Evolutionary conservation across 92 coral and sea anemone genomes (phyloP).

Genomic region (Pocillopora grandis): DNA sequence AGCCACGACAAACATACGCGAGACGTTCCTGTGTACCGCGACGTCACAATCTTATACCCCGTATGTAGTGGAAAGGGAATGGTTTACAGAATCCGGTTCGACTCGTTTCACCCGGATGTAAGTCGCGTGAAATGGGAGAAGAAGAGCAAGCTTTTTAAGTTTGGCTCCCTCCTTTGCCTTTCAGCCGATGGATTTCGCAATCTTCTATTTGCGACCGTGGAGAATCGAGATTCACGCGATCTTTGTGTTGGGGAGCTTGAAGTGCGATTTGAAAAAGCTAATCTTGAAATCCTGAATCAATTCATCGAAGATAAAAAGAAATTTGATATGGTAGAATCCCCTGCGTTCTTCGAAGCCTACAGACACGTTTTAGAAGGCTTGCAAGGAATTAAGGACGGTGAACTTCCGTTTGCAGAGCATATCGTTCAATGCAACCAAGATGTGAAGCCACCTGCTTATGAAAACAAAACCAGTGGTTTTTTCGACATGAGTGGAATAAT

Average conservation of each 20-base stretch:
- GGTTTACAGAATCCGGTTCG: constrained; percentile 68
- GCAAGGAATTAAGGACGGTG: constrained; percentile 50
- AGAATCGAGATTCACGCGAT: constrained; percentile 59
- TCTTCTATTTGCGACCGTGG: constrained; percentile 72
- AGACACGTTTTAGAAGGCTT: constrained; percentile 76
- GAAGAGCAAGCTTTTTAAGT: constrained; percentile 61
- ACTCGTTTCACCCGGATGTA: constrained; percentile 40
- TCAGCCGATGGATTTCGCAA: constrained; percentile 62
- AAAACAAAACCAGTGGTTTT: constrained; percentile 12
- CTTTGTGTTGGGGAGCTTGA: constrained; percentile 73
- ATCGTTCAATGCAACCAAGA: constrained; percentile 62
- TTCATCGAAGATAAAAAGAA: constrained; percentile 36
- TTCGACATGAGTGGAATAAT: constrained; percentile 24
- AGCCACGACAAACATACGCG: not conserved
- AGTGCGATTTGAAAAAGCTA: constrained; percentile 70
- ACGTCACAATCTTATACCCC: constrained; percentile 62
- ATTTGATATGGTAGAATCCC: constrained; percentile 84
- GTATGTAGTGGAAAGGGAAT: constrained; percentile 61
- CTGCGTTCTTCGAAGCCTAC: constrained; percentile 79
- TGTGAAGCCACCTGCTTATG: constrained; percentile 43
- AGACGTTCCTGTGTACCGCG: constrained; percentile 46
- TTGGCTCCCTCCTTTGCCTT: constrained; percentile 79
- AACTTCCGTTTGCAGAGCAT: constrained; percentile 70
- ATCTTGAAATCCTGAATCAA: constrained; percentile 14
- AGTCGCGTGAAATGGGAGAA: constrained; percentile 66